A percentile compares a stretch with the other conserved stretches of the same genome.
Conservation (phyloP, 2,113 vertebrate genomes). For the Nettapus auritus region DNA sequence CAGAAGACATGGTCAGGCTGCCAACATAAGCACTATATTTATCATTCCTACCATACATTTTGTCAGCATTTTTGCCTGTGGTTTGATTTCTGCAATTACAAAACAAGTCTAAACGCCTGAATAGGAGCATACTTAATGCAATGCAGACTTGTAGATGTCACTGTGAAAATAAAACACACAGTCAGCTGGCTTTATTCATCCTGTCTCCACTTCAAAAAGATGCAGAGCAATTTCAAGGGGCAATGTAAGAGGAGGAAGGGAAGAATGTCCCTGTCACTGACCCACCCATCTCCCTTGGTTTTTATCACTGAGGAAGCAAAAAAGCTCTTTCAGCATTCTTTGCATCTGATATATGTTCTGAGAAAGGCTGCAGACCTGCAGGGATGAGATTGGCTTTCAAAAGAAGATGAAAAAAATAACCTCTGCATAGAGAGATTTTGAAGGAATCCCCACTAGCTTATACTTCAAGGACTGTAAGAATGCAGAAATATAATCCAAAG, state of each 20-base stretch:
- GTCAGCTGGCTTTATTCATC: conserved; percentile 64
- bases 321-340: conserved; percentile 58
- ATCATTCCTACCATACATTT: conserved; percentile 39
- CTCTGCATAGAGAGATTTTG: conserved; percentile 20
- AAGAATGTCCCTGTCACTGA: conserved; percentile 12
- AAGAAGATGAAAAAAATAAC: conserved; percentile 48
- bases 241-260: not conserved
- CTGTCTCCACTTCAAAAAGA: conserved; percentile 42
- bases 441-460: conserved; percentile 45
- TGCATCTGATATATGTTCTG: conserved; percentile 56
- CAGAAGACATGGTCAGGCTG: conserved; percentile 43
- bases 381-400: conserved; percentile 60
- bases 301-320: conserved; percentile 29
- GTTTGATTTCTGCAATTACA: conserved; percentile 70
- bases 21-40: conserved; percentile 58
- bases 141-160: conserved; percentile 56
- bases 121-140: conserved; percentile 53
- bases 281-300: conserved; percentile 24
- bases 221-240: conserved; percentile 33
- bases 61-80: conserved; percentile 61
- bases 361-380: conserved; percentile 45
- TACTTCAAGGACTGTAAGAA: conserved; percentile 43
- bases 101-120: conserved; percentile 45
- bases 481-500: conserved; percentile 36
- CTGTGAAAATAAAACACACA: conserved; percentile 56